Conservation (phyloP, 2,113 vertebrate genomes). For the Aplodontia rufa region DNA sequence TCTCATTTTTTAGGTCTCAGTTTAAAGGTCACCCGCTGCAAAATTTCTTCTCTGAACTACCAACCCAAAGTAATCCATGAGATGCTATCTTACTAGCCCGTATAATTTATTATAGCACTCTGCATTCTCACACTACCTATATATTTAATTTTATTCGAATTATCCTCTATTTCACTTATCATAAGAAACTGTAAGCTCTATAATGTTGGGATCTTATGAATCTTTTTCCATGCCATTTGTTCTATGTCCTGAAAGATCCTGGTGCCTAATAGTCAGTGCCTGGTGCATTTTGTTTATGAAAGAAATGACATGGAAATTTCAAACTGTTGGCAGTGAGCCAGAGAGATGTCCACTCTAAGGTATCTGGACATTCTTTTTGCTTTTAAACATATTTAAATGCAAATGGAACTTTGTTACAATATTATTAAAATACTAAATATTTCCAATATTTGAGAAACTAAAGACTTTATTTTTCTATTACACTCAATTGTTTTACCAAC, state of each 20-base stretch:
- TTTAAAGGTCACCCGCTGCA: not conserved
- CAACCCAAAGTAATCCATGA: not conserved
- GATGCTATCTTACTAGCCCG: not conserved
- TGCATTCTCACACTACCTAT: not conserved
- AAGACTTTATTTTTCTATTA: not conserved
- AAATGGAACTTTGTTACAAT: not conserved
- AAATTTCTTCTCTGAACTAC: not conserved
- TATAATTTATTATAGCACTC: not conserved
- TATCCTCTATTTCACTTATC: not conserved
- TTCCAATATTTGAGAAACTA: not conserved
- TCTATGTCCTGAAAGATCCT: not conserved
- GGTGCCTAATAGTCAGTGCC: not conserved
- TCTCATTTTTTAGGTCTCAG: not conserved
- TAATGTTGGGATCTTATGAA: not conserved
- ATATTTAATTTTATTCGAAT: not conserved
- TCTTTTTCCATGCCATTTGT: not conserved
- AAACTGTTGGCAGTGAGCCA: not conserved
- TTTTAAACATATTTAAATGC: not conserved
- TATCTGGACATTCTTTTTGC: not conserved
- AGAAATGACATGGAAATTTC: not conserved
- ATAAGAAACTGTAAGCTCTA: not conserved
- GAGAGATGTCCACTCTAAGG: not conserved
- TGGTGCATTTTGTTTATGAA: not conserved
- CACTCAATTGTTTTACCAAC: not conserved
- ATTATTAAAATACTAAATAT: no score